Evolutionary conservation across 2,888 invertebrate species (phyloP).

Genomic region (Acanthosepion pharaonis): DNA sequence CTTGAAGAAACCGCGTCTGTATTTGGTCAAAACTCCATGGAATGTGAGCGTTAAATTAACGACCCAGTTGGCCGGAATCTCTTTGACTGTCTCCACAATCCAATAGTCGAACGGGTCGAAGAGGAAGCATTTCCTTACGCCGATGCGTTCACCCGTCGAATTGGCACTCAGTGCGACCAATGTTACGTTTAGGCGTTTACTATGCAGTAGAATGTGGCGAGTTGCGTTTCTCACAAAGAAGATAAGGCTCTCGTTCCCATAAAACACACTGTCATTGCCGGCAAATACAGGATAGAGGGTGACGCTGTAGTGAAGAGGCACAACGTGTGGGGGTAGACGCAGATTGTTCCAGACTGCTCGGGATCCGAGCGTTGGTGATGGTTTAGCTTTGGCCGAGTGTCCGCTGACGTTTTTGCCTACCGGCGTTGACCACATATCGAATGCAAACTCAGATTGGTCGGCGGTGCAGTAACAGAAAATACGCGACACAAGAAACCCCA

Average conservation of each 20-base stretch:
- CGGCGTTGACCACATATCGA: conserved; percentile 33
- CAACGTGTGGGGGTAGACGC: conserved; percentile 79
- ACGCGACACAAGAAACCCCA: conserved; percentile 64
- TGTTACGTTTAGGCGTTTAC: conserved; percentile 78
- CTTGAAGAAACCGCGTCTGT: conserved; percentile 84
- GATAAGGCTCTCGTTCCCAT: conserved; percentile 70
- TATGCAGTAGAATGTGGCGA: conserved; percentile 76
- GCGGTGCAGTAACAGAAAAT: conserved; percentile 52
- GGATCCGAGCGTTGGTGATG: neutral
- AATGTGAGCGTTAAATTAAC: conserved; percentile 79
- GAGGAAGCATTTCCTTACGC: conserved; percentile 67
- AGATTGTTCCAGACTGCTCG: conserved; percentile 70
- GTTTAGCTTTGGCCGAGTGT: neutral
- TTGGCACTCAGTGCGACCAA: conserved; percentile 69
- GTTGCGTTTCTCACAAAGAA: conserved; percentile 70
- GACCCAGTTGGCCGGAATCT: conserved; percentile 58
- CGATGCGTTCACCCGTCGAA: conserved; percentile 53
- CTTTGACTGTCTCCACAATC: conserved; percentile 71
- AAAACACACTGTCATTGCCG: conserved; percentile 74
- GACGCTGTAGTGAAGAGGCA: conserved; percentile 82
- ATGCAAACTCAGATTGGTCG: conserved; percentile 44
- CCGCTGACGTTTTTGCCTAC: neutral
- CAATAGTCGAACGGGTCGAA: conserved; percentile 75
- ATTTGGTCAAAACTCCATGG: conserved; percentile 80
- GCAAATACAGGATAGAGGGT: conserved; percentile 81